phyloP scores from a whole-genome alignment of 2,888 invertebrate species.

The Salticus scenicus region DNA sequence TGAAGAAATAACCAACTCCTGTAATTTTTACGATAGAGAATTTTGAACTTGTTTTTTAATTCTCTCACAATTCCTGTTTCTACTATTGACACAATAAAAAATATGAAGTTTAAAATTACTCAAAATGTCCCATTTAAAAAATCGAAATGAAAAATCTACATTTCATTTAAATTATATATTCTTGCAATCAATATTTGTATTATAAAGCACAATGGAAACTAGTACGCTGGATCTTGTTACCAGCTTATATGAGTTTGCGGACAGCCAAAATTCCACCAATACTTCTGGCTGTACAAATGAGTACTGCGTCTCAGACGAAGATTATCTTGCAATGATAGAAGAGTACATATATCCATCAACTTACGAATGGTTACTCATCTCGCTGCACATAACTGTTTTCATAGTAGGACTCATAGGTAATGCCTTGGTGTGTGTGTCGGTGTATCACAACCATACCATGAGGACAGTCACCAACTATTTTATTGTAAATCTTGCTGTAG shows the following conservation, averaged over 20 bases:
- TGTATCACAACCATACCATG: constrained; percentile 90
- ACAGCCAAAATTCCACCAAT: constrained; percentile 4
- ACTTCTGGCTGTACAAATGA: constrained; percentile 17
- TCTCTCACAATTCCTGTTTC: too few relatives aligned
- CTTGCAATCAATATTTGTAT: too few relatives aligned
- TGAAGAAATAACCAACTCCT: too few relatives aligned
- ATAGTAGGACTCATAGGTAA: constrained; percentile 89
- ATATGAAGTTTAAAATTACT: too few relatives aligned
- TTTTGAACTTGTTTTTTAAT: too few relatives aligned
- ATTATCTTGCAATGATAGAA: constrained; percentile 38
- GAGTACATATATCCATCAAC: constrained; percentile 78
- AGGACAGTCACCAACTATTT: constrained; percentile 94
- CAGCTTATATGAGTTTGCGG: background rate
- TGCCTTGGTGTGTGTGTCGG: constrained; percentile 89
- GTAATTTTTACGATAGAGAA: too few relatives aligned
- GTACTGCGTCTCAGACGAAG: constrained; percentile 42
- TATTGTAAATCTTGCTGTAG: constrained; percentile 88
- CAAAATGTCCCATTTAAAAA: too few relatives aligned
- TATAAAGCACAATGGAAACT: background rate
- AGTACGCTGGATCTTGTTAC: background rate
- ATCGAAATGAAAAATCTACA: too few relatives aligned
- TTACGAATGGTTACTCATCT: constrained; percentile 87
- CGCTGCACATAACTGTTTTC: constrained; percentile 86
- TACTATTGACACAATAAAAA: too few relatives aligned
- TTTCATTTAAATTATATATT: too few relatives aligned